Conservation (phyloP, 1,140 invertebrate genomes). For the Scaptomyza hsui region DNA sequence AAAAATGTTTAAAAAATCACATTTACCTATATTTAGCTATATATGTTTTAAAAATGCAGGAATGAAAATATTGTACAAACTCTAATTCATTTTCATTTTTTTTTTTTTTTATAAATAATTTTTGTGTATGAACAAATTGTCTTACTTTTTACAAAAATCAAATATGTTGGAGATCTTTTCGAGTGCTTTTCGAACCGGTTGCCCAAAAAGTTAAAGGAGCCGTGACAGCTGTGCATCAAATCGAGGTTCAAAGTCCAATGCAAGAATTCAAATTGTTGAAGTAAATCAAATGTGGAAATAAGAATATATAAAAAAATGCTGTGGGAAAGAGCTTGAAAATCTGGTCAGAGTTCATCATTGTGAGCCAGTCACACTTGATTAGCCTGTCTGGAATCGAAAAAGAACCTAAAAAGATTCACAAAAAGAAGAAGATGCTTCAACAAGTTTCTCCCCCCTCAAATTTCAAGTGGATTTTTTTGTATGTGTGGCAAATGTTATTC, state of each 20-base stretch:
- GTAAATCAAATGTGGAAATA: conserved; percentile 62
- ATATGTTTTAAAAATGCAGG: no score
- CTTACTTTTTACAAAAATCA: neutral
- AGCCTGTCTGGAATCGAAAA: conserved; percentile 7
- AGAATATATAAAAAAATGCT: conserved; percentile 17
- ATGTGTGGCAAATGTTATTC: conserved; percentile 28
- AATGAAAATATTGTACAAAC: no score
- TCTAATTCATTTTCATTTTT: no score
- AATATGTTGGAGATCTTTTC: conserved; percentile 2
- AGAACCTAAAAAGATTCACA: neutral
- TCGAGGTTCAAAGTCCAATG: conserved; percentile 52
- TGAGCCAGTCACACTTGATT: conserved; percentile 41
- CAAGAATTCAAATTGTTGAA: conserved; percentile 51
- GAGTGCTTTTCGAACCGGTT: conserved; percentile 35
- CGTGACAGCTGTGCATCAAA: conserved; percentile 45
- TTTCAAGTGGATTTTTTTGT: conserved; percentile 23
- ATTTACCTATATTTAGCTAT: no score
- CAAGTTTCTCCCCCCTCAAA: neutral
- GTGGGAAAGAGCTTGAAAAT: conserved; percentile 21
- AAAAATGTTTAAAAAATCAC: no score
- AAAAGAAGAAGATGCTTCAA: neutral
- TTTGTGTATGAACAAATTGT: neutral
- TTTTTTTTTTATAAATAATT: no score
- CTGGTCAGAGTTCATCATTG: conserved; percentile 17
- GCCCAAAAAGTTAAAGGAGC: conserved; percentile 22